phyloP scores from a whole-genome alignment of 2,797 vertebrate species.

The Hippoglossus hippoglossus region DNA sequence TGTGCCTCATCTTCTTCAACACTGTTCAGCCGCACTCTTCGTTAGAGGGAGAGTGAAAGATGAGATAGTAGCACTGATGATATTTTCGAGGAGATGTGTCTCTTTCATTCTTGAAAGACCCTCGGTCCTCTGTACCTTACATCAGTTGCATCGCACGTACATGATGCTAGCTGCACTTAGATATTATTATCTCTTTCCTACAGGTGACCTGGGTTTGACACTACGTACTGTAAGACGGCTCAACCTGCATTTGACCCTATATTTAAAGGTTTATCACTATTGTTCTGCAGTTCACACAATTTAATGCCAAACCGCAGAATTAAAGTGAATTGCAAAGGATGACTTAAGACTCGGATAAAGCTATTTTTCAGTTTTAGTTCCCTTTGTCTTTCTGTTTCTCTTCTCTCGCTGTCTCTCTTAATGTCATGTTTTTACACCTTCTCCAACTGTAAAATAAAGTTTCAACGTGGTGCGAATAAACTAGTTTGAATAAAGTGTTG shows the following conservation, averaged over 20 bases:
- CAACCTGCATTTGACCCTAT: slow-evolving; percentile 23
- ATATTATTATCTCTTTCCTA: slow-evolving; percentile 30
- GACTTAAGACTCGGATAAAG: neutral
- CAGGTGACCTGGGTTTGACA: slow-evolving; percentile 32
- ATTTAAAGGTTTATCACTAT: slow-evolving; percentile 17
- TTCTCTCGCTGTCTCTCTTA: neutral
- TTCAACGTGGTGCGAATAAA: neutral
- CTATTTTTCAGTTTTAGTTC: neutral
- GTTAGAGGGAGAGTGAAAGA: slow-evolving; percentile 21
- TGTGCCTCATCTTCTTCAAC: slow-evolving; percentile 25
- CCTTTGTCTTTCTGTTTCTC: neutral
- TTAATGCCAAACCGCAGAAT: neutral
- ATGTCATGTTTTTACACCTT: neutral
- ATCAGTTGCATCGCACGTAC: slow-evolving; percentile 23
- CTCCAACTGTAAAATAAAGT: neutral
- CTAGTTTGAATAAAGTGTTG: neutral
- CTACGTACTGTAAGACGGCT: slow-evolving; percentile 22
- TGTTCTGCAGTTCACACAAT: neutral
- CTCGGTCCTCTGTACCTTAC: slow-evolving; percentile 5
- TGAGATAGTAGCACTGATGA: slow-evolving; percentile 17
- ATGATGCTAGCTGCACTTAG: slow-evolving; percentile 12
- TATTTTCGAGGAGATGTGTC: slow-evolving; percentile 26
- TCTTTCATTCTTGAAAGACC: slow-evolving; percentile 28
- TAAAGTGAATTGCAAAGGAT: neutral
- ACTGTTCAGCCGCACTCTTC: slow-evolving; percentile 15